Percentiles rank a stretch among this genome's conserved stretches.
Evolutionary conservation across 2,113 vertebrate genomes (phyloP).

Genomic region (Haemorhous mexicanus): DNA sequence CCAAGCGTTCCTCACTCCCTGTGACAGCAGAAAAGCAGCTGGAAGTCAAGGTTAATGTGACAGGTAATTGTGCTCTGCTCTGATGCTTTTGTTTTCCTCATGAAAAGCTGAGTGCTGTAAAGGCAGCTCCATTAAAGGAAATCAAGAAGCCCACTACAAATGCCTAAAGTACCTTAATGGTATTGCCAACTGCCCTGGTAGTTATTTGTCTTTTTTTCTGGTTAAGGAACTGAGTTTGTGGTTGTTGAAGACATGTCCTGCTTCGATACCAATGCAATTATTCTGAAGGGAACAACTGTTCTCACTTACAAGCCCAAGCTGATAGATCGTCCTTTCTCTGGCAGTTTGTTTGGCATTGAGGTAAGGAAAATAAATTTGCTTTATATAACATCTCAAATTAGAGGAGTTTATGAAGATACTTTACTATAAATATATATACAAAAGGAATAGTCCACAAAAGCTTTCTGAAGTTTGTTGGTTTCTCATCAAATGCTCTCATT

Average conservation of each 20-base stretch:
- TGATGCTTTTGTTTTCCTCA: background rate
- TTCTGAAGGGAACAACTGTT: conserved; percentile 96
- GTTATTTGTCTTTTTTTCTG: background rate
- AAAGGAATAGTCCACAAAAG: background rate
- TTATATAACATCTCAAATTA: background rate
- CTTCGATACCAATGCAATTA: conserved; percentile 89
- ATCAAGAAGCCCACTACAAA: background rate
- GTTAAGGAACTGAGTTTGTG: conserved; percentile 95
- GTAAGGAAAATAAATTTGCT: conserved; percentile 63
- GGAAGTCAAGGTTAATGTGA: conserved; percentile 95
- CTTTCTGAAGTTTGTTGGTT: background rate
- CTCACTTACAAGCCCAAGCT: conserved; percentile 95
- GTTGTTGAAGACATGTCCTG: conserved; percentile 93
- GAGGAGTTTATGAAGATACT: background rate
- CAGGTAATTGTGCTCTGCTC: conserved; percentile 74
- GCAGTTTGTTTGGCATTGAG: conserved; percentile 93
- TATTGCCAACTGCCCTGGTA: background rate
- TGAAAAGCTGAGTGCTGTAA: background rate
- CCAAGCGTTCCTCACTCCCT: conserved; percentile 89
- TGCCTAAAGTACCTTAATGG: background rate
- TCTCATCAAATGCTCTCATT: background rate
- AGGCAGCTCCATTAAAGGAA: background rate
- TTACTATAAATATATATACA: background rate
- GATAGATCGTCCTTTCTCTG: conserved; percentile 91
- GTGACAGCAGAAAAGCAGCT: conserved; percentile 83